Evolutionary conservation across 2,797 vertebrate genomes (phyloP).

Genomic region (Malacoraja senta): DNA sequence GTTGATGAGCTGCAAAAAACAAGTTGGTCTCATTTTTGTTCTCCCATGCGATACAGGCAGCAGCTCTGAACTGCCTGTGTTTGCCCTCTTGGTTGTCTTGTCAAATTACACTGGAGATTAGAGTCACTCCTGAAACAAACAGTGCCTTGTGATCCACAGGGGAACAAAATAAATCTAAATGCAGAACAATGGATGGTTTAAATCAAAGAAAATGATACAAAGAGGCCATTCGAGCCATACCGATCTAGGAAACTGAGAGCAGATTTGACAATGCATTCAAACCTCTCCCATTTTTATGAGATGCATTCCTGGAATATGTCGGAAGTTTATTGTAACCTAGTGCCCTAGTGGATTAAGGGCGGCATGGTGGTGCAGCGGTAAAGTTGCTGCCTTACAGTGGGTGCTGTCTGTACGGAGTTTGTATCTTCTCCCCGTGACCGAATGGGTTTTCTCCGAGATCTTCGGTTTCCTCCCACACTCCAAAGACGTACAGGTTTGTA

Average conservation of each 20-base stretch:
- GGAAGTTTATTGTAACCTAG: background rate
- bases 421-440: too few species aligned
- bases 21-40: background rate
- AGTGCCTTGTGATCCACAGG: background rate
- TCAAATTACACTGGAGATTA: background rate
- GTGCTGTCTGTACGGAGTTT: too few species aligned
- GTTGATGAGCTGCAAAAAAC: background rate
- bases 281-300: background rate
- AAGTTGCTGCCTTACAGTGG: too few species aligned
- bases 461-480: too few species aligned
- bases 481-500: too few species aligned
- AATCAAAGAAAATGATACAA: background rate
- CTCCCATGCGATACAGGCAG: too few species aligned
- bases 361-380: too few species aligned
- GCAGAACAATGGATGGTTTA: conserved; percentile 3
- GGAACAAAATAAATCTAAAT: background rate
- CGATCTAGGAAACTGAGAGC: background rate
- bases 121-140: conserved; percentile 9
- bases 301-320: background rate
- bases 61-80: background rate
- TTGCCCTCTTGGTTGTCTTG: background rate
- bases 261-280: background rate
- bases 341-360: background rate
- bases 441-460: too few species aligned
- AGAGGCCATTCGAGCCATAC: conserved; percentile 11